phyloP scores from a whole-genome alignment of 1,140 invertebrate species.

The Rhopalosiphum maidis region DNA sequence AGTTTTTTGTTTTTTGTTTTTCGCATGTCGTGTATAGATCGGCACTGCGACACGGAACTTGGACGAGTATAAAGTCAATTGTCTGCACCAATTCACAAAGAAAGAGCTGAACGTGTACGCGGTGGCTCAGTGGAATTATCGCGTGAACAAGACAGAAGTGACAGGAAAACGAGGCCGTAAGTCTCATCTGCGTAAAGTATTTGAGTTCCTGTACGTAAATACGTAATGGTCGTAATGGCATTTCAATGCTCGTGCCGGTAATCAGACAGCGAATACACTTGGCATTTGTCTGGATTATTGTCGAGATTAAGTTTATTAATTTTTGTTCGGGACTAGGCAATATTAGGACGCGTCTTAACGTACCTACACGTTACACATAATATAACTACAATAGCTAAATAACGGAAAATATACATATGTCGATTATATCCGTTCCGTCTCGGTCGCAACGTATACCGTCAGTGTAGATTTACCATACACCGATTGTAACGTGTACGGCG shows the following conservation, averaged over 20 bases:
- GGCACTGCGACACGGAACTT: background rate
- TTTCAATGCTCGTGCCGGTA: background rate
- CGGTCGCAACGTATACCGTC: no score
- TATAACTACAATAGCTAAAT: no score
- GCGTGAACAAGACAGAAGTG: background rate
- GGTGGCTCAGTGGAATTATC: slow-evolving; percentile 43
- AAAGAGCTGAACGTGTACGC: slow-evolving; percentile 19
- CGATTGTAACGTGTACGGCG: no score
- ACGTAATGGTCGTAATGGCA: background rate
- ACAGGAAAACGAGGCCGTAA: slow-evolving; percentile 20
- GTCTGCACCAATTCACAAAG: background rate
- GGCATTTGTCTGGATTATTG: no score
- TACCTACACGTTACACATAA: no score
- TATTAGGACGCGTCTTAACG: no score
- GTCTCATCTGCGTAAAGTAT: background rate
- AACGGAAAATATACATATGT: no score
- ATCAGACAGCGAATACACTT: background rate
- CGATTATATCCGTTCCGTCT: no score
- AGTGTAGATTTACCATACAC: no score
- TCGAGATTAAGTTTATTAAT: no score
- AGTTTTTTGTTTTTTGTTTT: background rate
- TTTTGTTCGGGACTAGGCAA: no score
- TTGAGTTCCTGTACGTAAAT: background rate
- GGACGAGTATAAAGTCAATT: background rate
- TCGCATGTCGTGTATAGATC: background rate